Conservation (phyloP, 2,797 vertebrate species). For the Semaprochilodus insignis region DNA sequence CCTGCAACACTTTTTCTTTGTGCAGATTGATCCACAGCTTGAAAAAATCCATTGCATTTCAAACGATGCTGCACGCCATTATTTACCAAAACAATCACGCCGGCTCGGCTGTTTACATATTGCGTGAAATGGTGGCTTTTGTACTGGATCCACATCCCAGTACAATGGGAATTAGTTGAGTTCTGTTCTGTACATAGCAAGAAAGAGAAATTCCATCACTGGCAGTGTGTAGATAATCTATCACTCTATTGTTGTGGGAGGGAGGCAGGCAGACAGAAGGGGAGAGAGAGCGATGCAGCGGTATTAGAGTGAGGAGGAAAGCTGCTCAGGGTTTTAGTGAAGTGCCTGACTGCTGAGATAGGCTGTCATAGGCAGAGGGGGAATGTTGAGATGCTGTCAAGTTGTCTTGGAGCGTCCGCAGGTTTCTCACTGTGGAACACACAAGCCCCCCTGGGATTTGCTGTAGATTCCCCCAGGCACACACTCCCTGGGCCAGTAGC, state of each 20-base stretch:
- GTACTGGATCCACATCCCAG: conserved; percentile 36
- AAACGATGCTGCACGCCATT: conserved; percentile 38
- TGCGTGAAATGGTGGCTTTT: conserved; percentile 42
- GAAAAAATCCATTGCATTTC: conserved; percentile 57
- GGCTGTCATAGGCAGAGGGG: conserved; percentile 50
- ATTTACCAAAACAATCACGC: conserved; percentile 55
- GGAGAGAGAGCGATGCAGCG: conserved; percentile 13
- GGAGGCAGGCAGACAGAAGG: conserved; percentile 14
- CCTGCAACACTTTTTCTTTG: conserved; percentile 37
- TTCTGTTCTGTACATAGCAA: conserved; percentile 32
- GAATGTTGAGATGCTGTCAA: conserved; percentile 46
- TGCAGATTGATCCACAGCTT: conserved; percentile 60
- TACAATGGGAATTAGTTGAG: conserved; percentile 47
- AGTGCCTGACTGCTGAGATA: conserved; percentile 47
- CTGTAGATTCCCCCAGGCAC: conserved; percentile 21
- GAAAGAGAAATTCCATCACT: conserved; percentile 43
- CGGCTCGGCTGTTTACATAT: conserved; percentile 53
- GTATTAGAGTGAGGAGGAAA: conserved; percentile 40
- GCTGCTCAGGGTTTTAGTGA: conserved; percentile 33
- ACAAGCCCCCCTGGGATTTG: conserved; percentile 23
- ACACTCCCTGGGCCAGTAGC: conserved; percentile 24
- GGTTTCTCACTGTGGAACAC: conserved; percentile 38
- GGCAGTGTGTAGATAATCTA: conserved; percentile 44
- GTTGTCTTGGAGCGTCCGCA: conserved; percentile 27
- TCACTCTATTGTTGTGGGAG: conserved; percentile 38